Base-by-base conservation (phyloP, 2,797 vertebrate genomes). In the Myripristis jacobus region DNA sequence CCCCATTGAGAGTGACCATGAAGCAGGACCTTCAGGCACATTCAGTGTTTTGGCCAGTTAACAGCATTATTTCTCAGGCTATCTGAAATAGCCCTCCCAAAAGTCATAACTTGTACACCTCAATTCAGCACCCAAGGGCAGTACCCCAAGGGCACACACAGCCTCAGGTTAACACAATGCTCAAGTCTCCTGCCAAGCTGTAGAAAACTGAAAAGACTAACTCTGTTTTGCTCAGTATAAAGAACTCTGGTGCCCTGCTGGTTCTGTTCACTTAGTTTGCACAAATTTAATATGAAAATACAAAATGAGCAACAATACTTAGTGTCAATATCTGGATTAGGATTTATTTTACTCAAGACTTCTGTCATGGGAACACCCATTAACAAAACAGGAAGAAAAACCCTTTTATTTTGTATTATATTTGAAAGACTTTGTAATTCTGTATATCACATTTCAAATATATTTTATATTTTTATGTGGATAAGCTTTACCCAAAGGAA, bases 111-210 rank as follows among this genome's bases (percentile, higher is more conserved):
- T 83, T 77, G 58, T 57, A 67, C 56, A 77, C 70, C 75, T 88
- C 63, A 75, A 54, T 85, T 81, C 63, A 64, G 36, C 80, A 72
- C 84, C 84, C 79, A 79, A 78, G 68, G 79, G 80, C 81, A 68
- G 80, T 54, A 18, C 75, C 75, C 85, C 76, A 82, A 84, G 71
- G 88, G 87, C 82, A 87, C 56, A 69, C 72, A 63, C 78, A 12
- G 80, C 89, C 85, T 75, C 66, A 44, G 86, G 88, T 89, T 70
- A 86, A 75, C 70, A 68, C 24, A 16, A 60, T 57, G 47, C 65
- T 1, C 41, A 43, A 46, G 56, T 68, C 70, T 70, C 48, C 44
- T 15, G 24, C 48, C 46, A 38, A 21, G 10, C 41, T 36, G 19
- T 12, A 36, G 34, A 1, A 12, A 36, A 36, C 9, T 36, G 7